phyloP scores from a whole-genome alignment of 2,797 vertebrate species.

The Bradypus variegatus region DNA sequence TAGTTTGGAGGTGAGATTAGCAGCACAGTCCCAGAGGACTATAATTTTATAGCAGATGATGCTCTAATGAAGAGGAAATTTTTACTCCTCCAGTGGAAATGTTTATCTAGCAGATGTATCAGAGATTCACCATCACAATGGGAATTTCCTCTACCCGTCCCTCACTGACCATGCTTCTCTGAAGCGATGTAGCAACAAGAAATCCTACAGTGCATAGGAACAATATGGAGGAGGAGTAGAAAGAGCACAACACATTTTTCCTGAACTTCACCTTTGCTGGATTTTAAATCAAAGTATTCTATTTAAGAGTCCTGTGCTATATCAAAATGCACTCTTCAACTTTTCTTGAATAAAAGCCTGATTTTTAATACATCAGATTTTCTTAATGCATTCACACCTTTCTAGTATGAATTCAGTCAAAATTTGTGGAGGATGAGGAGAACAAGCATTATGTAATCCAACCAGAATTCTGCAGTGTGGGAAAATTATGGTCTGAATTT shows the following conservation, averaged over 20 bases:
- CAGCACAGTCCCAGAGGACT: background rate
- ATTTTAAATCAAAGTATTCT: background rate
- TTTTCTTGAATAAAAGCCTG: background rate
- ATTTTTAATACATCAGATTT: background rate
- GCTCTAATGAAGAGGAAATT: conserved; percentile 22
- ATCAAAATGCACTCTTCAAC: background rate
- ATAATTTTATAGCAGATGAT: conserved; percentile 2
- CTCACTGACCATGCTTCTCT: background rate
- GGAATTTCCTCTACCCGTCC: background rate
- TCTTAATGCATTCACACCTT: background rate
- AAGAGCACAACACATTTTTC: background rate
- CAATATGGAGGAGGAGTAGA: too few relatives aligned
- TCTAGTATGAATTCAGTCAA: background rate
- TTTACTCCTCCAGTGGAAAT: background rate
- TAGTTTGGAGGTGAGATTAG: conserved; percentile 1
- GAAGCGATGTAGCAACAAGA: background rate
- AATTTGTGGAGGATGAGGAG: background rate
- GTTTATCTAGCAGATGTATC: conserved; percentile 6
- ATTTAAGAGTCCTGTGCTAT: background rate
- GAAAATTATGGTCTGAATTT: background rate
- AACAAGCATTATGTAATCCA: background rate
- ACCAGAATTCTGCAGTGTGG: background rate
- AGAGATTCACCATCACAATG: background rate
- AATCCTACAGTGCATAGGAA: background rate
- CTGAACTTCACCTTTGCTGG: background rate